Conservation (phyloP, 2,113 vertebrate genomes). For the Tetrax tetrax region DNA sequence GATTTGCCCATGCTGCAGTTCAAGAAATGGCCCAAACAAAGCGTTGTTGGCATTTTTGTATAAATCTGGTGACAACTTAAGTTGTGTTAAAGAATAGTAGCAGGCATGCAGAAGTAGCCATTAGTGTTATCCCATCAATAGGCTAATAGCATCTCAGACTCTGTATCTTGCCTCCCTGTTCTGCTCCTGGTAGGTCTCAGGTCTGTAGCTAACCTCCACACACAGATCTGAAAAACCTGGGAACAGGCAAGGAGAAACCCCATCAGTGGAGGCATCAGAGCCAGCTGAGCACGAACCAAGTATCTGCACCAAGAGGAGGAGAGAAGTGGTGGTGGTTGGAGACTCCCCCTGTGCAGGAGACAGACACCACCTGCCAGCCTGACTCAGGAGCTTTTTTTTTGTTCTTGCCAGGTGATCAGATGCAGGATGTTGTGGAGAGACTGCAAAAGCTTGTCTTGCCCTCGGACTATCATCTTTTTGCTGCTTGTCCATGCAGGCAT, state of each 20-base stretch:
- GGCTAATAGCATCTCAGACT: background rate
- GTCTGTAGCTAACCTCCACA: background rate
- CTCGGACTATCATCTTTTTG: background rate
- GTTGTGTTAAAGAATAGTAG: background rate
- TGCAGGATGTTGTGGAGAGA: background rate
- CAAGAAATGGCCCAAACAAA: background rate
- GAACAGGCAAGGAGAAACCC: background rate
- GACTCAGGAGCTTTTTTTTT: background rate
- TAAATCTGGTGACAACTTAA: background rate
- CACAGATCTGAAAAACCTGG: background rate
- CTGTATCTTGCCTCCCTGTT: background rate
- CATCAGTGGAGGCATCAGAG: background rate
- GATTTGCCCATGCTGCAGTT: background rate
- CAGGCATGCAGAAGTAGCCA: background rate
- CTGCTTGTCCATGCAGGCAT: background rate
- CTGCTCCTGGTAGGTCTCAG: background rate
- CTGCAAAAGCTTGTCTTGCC: background rate
- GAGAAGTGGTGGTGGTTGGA: rapidly evolving
- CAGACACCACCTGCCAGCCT: background rate
- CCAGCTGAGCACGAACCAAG: background rate
- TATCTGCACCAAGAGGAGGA: background rate
- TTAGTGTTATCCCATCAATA: background rate
- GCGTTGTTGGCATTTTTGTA: background rate
- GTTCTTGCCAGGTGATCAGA: background rate
- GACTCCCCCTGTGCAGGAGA: background rate